A percentile compares a stretch with the other conserved stretches of the same genome.
These are phyloP conservation scores for Scaptomyza reducta DNA, from an alignment of 2,888 invertebrate genomes.

Conservation along the genomic window DNA sequence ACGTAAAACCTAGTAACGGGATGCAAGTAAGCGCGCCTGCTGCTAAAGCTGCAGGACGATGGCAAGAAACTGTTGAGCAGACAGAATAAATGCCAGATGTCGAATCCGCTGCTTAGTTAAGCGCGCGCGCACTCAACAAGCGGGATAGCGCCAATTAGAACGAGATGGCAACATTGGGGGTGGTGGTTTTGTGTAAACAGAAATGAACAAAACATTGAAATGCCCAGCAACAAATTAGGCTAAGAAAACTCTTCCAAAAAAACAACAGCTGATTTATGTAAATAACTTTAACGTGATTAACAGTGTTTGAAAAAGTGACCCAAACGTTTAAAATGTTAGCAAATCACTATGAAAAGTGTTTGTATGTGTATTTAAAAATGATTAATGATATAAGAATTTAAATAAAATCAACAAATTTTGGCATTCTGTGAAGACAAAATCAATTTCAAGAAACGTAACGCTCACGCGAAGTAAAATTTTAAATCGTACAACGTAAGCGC, in stretches of 20 bases:
- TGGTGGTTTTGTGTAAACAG: slow-evolving; percentile 36
- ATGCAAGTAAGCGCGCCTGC: slow-evolving; percentile 42
- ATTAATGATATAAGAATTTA: background rate
- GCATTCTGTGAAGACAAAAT: background rate
- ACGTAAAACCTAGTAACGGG: slow-evolving; percentile 37
- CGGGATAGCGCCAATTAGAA: slow-evolving; percentile 21
- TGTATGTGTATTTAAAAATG: background rate
- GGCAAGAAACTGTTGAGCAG: slow-evolving; percentile 66
- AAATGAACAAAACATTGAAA: slow-evolving; percentile 34
- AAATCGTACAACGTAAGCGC: background rate
- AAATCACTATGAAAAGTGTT: background rate
- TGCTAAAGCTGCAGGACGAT: slow-evolving; percentile 55
- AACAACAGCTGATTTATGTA: slow-evolving; percentile 25
- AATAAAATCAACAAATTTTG: background rate
- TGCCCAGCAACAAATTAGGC: slow-evolving; percentile 31
- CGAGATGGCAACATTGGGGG: slow-evolving; percentile 8
- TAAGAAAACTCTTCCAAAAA: slow-evolving; percentile 7
- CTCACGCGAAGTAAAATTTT: background rate
- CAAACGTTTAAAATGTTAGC: background rate
- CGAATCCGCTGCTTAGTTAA: slow-evolving; percentile 30
- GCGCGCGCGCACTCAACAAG: slow-evolving; percentile 51
- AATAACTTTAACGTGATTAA: background rate
- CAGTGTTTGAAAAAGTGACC: slow-evolving; percentile 1
- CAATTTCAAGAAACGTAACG: background rate
- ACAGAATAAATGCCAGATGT: slow-evolving; percentile 28